Base-by-base conservation (phyloP, 2,797 vertebrate species). In the Poeciliopsis gracilis region DNA sequence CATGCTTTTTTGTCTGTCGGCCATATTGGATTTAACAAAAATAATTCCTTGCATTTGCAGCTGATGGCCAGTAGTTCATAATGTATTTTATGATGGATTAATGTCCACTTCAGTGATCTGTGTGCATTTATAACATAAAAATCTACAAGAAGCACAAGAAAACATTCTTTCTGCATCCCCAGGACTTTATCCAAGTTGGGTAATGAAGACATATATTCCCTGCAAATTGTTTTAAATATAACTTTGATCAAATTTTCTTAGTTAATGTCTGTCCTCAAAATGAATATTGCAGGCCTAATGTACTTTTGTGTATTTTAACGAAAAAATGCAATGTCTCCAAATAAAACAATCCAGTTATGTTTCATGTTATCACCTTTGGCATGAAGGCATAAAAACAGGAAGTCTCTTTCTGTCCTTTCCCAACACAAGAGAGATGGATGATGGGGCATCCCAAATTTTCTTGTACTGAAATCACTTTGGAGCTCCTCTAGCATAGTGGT, bases 121-220 rank as follows among this genome's bases (percentile, higher is more conserved):
- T 45, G 45, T 45, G 12, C 45, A 45, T 45, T 45, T 45, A 45
- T 45, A 45, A 45, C 45, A 45, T 45, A 45, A 45, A 45, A 4
- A 13, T 45, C 45, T 12, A 45, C 12, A 45, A 45, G 12, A 45
- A 13, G 45, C 12, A 43, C 41, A 11, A 43, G 41, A 82, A 77
- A 70, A 77, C 82, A 61, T 61, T 36, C 23, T 49, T 43, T 71
- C 55, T 72, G 82, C 57, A 55, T 77, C 28, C 12, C 5, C 10
- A 4, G 55, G 67, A 71, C 80, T 77, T 83, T 76, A 73, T 86
- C 28, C 41, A 43, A 47, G 63, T 3, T 18, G 7, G 30, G 7
- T 16, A 36, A 36, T 63, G 30, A 63, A 11, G 7, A 36, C 3
- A 63, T 61, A 28, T 47, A 15, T 16, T 30, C 30, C 57, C 57